Evolutionary conservation across 1,140 invertebrate species (phyloP), one percentile per base, ranked within the genome.

Genomic region (Arion vulgaris): DNA sequence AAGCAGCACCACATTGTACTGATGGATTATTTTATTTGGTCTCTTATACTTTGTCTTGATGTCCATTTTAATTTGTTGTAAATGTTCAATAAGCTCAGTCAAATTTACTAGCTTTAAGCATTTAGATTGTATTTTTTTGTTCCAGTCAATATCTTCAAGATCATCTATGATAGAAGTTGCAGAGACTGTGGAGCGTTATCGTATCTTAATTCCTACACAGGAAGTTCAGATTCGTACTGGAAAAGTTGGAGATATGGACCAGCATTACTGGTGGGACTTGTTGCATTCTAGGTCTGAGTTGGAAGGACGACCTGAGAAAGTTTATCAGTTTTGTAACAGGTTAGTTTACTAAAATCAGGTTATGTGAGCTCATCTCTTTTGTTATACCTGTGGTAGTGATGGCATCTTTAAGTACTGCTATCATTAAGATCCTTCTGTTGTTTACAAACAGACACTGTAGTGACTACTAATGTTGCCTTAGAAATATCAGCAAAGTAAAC

Each of bases 291-390:
- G 97, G 87, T 98, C 96, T 91, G 97, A 98, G 92, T 94, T 97
- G 80, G 97, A 98, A 90, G 95, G 97, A 81, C 94, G 98, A 86
- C 97, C 97, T 26, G 98, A 99, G 93, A 98, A 98, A 93, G 95
- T 98, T 83, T 99, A 99, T 91, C 97, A 98, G 85, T 94, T 99
- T 83, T 98, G 97, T 17, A 99, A 98, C 93, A 97, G 96, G 96
- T 97, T 11, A 32, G 76, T 66, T 76, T 9, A 51, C 53, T 34
- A 53, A 28, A n/a, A 36, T 36, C 34, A 45, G 5, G 41, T 5
- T 15, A 45, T 45, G 5, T 45, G 5, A 15, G 41, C 41, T 45
- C 41, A 45, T 45, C 15, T 45, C 41, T 45, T n/a, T n/a, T n/a
- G n/a, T n/a, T n/a, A n/a, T n/a, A n/a, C n/a, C n/a, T n/a, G n/a